Conservation (phyloP, 2,113 vertebrate species). For the Nothobranchius kuhntae region DNA sequence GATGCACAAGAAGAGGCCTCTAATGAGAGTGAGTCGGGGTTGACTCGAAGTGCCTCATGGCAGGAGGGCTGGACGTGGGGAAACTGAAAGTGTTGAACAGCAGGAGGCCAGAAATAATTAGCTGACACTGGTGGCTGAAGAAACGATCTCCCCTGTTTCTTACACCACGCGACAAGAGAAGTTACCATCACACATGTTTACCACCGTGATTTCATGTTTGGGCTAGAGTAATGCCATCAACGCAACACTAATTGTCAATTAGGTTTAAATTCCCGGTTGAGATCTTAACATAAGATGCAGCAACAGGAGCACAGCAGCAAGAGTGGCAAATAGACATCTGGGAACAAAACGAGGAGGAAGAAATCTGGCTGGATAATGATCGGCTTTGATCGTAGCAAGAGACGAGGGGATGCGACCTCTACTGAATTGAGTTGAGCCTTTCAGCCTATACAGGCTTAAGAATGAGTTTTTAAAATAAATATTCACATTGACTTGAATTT, state of each 20-base stretch:
- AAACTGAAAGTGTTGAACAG: slow-evolving; percentile 45
- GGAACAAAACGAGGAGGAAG: slow-evolving; percentile 10
- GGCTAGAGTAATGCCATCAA: slow-evolving; percentile 24
- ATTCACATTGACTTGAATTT: no score
- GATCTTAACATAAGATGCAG: slow-evolving; percentile 7
- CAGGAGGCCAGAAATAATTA: slow-evolving; percentile 70
- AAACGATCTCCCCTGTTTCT: slow-evolving; percentile 23
- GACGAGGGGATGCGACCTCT: no score
- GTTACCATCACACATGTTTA: slow-evolving; percentile 66
- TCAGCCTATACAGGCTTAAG: no score
- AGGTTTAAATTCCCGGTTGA: slow-evolving; percentile 31
- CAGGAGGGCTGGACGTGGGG: slow-evolving; percentile 28
- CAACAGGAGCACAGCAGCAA: neutral
- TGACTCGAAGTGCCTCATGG: slow-evolving; percentile 35
- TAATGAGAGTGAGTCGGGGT: slow-evolving; percentile 58
- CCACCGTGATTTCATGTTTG: slow-evolving; percentile 24
- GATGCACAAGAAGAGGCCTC: slow-evolving; percentile 20
- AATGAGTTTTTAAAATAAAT: no score
- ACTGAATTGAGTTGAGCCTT: no score
- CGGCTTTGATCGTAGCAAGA: no score
- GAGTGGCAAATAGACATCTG: neutral
- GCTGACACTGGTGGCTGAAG: slow-evolving; percentile 60
- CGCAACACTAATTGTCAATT: slow-evolving; percentile 54
- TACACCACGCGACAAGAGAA: slow-evolving; percentile 48
- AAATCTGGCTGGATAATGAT: slow-evolving; percentile 9